Conservation (phyloP, 2,888 invertebrate genomes). For the Trissolcus japonicus region DNA sequence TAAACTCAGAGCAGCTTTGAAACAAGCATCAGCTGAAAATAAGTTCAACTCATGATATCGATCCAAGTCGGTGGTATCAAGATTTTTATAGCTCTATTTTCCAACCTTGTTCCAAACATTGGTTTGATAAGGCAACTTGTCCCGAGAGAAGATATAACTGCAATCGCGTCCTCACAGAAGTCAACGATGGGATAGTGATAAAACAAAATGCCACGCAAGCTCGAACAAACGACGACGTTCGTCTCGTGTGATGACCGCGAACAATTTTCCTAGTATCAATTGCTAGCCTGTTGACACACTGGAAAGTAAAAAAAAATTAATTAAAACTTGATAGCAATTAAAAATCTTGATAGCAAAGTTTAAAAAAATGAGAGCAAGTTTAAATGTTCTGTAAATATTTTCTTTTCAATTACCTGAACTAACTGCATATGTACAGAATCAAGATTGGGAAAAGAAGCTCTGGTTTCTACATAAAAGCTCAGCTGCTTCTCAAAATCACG, state of each 20-base stretch:
- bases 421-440: constrained; percentile 91
- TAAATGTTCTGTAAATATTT: neutral
- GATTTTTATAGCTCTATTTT: constrained; percentile 2
- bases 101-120: constrained; percentile 92
- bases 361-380: neutral
- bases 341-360: neutral
- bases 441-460: constrained; percentile 92
- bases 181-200: constrained; percentile 97
- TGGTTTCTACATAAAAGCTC: constrained; percentile 94
- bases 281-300: constrained; percentile 89
- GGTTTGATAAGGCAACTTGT: constrained; percentile 91
- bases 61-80: neutral
- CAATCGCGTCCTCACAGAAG: constrained; percentile 85
- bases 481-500: constrained; percentile 93
- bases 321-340: neutral
- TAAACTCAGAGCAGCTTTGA: constrained; percentile 90
- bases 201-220: constrained; percentile 97
- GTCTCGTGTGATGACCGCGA: constrained; percentile 85
- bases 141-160: constrained; percentile 92
- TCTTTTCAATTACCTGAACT: constrained; percentile 82
- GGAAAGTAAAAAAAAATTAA: constrained; percentile 52
- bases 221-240: constrained; percentile 90
- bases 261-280: constrained; percentile 83
- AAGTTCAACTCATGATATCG: neutral
- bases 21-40: constrained; percentile 90